Conservation (phyloP, 2,888 invertebrate genomes). For the Halictus ligatus region DNA sequence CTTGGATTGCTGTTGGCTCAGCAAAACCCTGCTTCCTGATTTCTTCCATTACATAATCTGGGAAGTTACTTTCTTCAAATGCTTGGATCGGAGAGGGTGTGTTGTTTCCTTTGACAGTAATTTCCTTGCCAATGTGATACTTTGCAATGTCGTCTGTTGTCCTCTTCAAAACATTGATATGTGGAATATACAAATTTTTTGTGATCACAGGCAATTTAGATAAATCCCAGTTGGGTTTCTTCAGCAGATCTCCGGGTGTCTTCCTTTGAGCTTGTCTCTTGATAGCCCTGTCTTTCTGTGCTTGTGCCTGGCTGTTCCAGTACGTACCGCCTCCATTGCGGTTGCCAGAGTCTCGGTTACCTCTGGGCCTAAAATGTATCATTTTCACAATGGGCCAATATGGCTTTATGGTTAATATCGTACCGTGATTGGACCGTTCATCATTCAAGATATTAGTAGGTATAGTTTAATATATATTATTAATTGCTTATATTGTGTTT, state of each 20-base stretch:
- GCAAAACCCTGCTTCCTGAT: slow-evolving; percentile 92
- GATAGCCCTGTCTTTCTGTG: slow-evolving; percentile 69
- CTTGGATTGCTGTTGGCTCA: slow-evolving; percentile 97
- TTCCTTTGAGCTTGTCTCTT: slow-evolving; percentile 84
- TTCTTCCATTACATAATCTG: slow-evolving; percentile 92
- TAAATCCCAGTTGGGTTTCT: slow-evolving; percentile 94
- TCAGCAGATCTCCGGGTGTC: slow-evolving; percentile 89
- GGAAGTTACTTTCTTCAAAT: slow-evolving; percentile 96
- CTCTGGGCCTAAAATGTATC: slow-evolving; percentile 80
- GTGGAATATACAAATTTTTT: slow-evolving; percentile 96
- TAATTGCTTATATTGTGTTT: background rate
- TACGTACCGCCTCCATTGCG: slow-evolving; percentile 80
- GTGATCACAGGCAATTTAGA: slow-evolving; percentile 91
- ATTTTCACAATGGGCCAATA: slow-evolving; percentile 19
- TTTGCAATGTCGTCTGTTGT: slow-evolving; percentile 90
- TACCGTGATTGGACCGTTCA: background rate
- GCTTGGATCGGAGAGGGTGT: slow-evolving; percentile 94
- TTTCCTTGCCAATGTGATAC: slow-evolving; percentile 92
- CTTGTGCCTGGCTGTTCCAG: slow-evolving; percentile 81
- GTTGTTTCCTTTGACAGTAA: slow-evolving; percentile 94
- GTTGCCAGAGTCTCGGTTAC: slow-evolving; percentile 80
- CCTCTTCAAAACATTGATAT: slow-evolving; percentile 89
- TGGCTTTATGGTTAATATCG: background rate
- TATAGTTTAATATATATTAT: background rate
- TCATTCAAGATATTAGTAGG: background rate